Evolutionary conservation across 2,797 vertebrate genomes (phyloP).

Genomic region (Cynodonichthys magdalenae): DNA sequence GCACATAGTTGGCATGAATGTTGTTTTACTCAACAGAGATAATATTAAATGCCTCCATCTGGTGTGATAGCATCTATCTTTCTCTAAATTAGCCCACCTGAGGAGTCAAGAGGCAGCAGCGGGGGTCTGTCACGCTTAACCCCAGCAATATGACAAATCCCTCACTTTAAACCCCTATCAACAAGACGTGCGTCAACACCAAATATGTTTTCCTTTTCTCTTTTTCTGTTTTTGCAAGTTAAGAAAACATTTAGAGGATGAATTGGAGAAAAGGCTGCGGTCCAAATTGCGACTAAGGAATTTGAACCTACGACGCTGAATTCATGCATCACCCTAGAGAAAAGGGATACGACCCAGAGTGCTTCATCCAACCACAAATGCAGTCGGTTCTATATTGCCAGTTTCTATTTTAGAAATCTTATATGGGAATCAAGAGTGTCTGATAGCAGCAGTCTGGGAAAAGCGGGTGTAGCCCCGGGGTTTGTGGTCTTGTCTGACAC

Average conservation of each 20-base stretch:
- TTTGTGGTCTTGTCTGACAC: slow-evolving; percentile 81
- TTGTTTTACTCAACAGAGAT: slow-evolving; percentile 24
- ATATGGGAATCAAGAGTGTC: slow-evolving; percentile 82
- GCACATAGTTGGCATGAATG: neutral
- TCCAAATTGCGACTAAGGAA: slow-evolving; percentile 76
- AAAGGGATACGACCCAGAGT: slow-evolving; percentile 63
- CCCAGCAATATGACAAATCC: slow-evolving; percentile 52
- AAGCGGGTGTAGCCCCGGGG: slow-evolving; percentile 73
- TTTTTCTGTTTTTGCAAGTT: slow-evolving; percentile 49
- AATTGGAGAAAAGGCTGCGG: slow-evolving; percentile 75
- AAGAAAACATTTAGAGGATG: slow-evolving; percentile 75
- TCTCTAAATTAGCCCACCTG: slow-evolving; percentile 56
- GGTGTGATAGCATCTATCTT: slow-evolving; percentile 46
- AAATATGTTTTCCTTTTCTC: slow-evolving; percentile 66
- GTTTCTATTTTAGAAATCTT: slow-evolving; percentile 79
- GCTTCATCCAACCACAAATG: slow-evolving; percentile 74
- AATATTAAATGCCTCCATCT: slow-evolving; percentile 38
- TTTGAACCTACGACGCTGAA: slow-evolving; percentile 66
- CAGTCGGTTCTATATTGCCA: slow-evolving; percentile 65
- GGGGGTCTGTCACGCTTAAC: slow-evolving; percentile 41
- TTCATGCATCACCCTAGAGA: slow-evolving; percentile 67
- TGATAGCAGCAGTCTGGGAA: slow-evolving; percentile 82
- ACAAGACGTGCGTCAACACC: slow-evolving; percentile 75
- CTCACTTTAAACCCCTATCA: slow-evolving; percentile 61
- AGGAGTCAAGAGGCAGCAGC: slow-evolving; percentile 58